Evolutionary conservation across 37 sponge, comb jelly and placozoan species (phyloP).

Genomic region (Haliclona indistincta): DNA sequence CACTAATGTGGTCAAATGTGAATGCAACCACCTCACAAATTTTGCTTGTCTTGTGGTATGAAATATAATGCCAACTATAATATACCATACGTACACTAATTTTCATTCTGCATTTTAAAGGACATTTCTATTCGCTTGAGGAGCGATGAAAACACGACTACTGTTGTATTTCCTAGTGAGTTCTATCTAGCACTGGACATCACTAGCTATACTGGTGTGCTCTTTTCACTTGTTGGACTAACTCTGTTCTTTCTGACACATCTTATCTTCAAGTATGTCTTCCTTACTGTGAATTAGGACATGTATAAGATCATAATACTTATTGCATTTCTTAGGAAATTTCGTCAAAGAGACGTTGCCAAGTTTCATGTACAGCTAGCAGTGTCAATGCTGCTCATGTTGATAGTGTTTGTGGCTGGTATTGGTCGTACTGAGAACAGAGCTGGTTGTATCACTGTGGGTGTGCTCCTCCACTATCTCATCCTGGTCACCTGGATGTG

Average conservation of each 20-base stretch:
- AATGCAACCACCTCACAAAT: no score
- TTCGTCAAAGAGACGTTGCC: constrained; percentile 24
- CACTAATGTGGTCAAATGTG: no score
- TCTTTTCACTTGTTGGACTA: constrained; percentile 46
- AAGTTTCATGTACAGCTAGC: constrained; percentile 56
- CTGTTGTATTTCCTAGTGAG: no score
- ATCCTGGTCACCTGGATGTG: constrained; percentile 45
- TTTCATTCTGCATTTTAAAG: no score
- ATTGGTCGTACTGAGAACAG: constrained; percentile 33
- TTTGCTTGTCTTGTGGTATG: no score
- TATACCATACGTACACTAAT: no score
- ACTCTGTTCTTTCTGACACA: constrained; percentile 23
- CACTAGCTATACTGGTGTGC: constrained; percentile 20
- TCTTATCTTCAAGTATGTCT: constrained; percentile 25
- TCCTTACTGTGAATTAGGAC: not conserved
- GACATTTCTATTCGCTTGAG: no score
- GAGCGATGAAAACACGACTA: no score
- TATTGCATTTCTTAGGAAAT: constrained; percentile 31
- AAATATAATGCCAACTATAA: no score
- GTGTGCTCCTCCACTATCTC: constrained; percentile 46
- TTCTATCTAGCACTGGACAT: no score
- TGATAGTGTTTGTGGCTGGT: constrained; percentile 44
- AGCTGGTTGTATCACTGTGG: constrained; percentile 34
- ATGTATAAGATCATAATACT: not conserved
- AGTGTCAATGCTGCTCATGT: constrained; percentile 37